Percentiles rank a stretch among this genome's conserved stretches.
These are phyloP conservation scores for Tamias sibiricus DNA, from an alignment of 2,113 vertebrate species.

Conservation along the genomic window DNA sequence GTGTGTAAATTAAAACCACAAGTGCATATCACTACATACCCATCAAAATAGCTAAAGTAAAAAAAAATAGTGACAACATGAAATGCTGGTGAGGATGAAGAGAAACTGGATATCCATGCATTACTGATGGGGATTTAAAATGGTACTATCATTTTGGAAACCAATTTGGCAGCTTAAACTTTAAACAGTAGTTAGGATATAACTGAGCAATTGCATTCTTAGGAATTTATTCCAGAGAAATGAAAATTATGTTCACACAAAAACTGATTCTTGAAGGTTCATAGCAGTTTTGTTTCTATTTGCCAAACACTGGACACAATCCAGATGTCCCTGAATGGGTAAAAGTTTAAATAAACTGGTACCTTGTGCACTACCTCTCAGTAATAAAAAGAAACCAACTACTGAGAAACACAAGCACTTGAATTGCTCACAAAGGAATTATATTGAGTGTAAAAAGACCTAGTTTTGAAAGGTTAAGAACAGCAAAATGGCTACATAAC, in stretches of 20 bases:
- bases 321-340: not conserved
- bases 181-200: not conserved
- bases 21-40: too few relatives aligned
- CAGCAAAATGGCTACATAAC: not conserved
- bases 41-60: not conserved
- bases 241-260: conserved; percentile 5
- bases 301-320: not conserved
- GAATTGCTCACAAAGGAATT: not conserved
- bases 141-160: not conserved
- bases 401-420: not conserved
- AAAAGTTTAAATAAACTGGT: not conserved
- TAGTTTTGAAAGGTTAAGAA: not conserved
- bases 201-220: not conserved
- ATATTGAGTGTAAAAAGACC: not conserved
- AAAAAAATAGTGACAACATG: not conserved
- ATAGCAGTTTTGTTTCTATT: not conserved
- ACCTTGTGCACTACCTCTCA: not conserved
- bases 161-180: not conserved
- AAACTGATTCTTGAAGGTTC: not conserved
- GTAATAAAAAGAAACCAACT: not conserved
- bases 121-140: not conserved
- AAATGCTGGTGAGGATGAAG: not conserved
- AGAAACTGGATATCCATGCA: not conserved
- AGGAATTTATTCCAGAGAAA: conserved; percentile 21
- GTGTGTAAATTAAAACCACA: not conserved